Evolutionary conservation across 37 sponge, comb jelly and placozoan species (phyloP), one percentile per base, ranked within the genome.

Genomic region (Corticium candelabrum): DNA sequence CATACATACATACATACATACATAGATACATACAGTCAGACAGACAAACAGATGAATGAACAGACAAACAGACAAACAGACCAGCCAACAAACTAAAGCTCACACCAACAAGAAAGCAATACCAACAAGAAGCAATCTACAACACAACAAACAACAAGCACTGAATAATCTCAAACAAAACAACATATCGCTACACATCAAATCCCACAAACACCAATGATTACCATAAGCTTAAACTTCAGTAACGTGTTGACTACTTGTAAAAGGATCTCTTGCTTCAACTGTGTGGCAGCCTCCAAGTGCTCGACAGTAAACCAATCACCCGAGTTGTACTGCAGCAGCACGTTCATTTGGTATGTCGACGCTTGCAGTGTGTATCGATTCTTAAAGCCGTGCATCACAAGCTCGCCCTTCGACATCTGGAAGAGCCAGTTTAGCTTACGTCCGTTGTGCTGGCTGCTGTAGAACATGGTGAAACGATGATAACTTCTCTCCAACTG

Each of bases 281-380:
- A 76, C 69, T 81, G 86, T 40, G 90, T 87, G n/a, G 77, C 78
- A 34, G 83, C 84, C 79, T 89, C 76, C 69, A 83, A 39, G 41
- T 96, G 83, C 1, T 74, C 40, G 69, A 91, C 40, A 37, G 83
- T 81, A 72, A 78, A 85, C 39, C 80, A 40, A 76, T 86, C 87
- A 32, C 56, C 3, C 39, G 74, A 40, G 68, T 99, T 99, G 80
- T 84, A 99, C 69, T 88, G 89, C 40, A 99, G 78, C 34, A 99
- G 81, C 0, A 99, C 74, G 3, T 91, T 86, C 89, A 95, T 95
- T 78, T 99, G 99, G 76, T 87, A 99, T 11, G 93, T 99, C n/a
- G 94, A 92, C 1, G 84, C 87, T 90, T 90, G 93, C 3, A 96
- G 34, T 7, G 89, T 96, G 78, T 96, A 90, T 31, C 84, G 77